Percentiles rank a stretch among this genome's conserved stretches.
Conservation (phyloP, 2,113 vertebrate species). For the Dinomys branickii region DNA sequence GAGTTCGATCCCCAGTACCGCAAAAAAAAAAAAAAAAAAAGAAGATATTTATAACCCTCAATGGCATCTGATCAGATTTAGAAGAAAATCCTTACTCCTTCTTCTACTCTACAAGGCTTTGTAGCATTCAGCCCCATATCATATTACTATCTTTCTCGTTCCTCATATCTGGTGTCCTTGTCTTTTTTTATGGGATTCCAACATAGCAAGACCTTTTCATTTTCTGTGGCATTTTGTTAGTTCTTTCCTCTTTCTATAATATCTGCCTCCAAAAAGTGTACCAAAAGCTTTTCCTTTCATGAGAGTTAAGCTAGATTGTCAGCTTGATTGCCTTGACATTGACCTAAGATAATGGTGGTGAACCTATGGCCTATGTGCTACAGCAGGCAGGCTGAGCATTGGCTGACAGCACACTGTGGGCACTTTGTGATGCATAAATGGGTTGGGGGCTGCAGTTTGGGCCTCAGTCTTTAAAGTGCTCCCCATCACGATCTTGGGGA, state of each 20-base stretch:
- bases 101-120: neutral
- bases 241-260: neutral
- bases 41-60: neutral
- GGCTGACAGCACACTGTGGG: neutral
- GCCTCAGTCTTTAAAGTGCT: neutral
- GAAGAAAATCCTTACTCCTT: neutral
- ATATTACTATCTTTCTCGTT: neutral
- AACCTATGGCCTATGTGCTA: neutral
- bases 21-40: no score
- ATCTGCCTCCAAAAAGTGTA: neutral
- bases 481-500: neutral
- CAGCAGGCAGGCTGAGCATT: neutral
- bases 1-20: no score
- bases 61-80: neutral
- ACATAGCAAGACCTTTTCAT: neutral
- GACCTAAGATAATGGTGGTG: neutral
- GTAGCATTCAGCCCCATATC: no score
- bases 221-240: neutral
- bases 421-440: neutral
- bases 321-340: neutral
- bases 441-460: neutral
- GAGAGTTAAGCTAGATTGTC: neutral
- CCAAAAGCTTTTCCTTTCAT: neutral
- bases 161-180: neutral
- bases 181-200: neutral